Percentiles rank a stretch among this genome's conserved stretches.
These are phyloP conservation scores for Seira ritae DNA, from an alignment of 2,888 invertebrate species.

Conservation along the genomic window DNA sequence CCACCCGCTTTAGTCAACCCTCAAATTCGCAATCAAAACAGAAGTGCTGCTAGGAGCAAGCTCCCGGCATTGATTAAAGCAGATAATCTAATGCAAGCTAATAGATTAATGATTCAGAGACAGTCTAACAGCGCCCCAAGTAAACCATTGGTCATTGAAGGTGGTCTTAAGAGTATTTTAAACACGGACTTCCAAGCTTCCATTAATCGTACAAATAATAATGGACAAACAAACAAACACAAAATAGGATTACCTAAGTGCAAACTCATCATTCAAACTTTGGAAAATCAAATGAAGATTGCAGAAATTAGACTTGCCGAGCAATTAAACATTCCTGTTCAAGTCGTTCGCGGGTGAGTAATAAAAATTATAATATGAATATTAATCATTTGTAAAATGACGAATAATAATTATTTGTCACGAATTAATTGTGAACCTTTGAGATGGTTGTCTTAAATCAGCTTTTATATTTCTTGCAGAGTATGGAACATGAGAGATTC, in stretches of 20 bases:
- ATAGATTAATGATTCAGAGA: conserved; percentile 2
- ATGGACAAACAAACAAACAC: conserved; percentile 37
- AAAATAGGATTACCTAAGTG: conserved; percentile 60
- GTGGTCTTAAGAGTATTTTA: conserved; percentile 1
- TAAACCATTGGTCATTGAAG: not conserved
- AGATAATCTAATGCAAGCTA: conserved; percentile 26
- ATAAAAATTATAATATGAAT: not conserved
- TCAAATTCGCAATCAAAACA: not conserved
- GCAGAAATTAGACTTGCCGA: conserved; percentile 47
- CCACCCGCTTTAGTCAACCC: conserved; percentile 18
- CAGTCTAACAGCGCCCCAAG: not conserved
- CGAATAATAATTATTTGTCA: not conserved
- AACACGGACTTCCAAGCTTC: conserved; percentile 9
- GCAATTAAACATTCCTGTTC: conserved; percentile 48
- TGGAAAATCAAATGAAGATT: conserved; percentile 48
- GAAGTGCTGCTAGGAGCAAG: not conserved
- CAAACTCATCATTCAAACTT: conserved; percentile 45
- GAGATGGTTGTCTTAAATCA: not conserved
- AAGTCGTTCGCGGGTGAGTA: conserved; percentile 60
- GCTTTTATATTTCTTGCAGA: conserved; percentile 21
- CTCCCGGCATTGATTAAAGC: conserved; percentile 53
- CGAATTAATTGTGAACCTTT: not conserved
- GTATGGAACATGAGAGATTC: conserved; percentile 55
- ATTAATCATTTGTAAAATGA: not conserved
- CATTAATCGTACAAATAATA: not conserved